phyloP scores from a whole-genome alignment of 1,140 invertebrate species.

The Muscidifurax raptorellus region DNA sequence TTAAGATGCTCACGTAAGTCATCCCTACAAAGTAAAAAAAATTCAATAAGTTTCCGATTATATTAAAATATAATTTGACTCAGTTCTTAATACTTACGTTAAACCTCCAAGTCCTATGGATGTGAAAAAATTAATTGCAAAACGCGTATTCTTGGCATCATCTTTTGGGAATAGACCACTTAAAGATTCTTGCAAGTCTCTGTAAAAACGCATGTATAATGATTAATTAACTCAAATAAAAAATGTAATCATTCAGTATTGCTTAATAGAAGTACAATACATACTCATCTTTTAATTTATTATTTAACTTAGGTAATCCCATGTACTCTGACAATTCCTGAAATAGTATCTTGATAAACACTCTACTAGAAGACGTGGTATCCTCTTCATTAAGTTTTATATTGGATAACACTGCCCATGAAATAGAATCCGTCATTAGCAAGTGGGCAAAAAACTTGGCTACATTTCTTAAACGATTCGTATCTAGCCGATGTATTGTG shows the following conservation, averaged over 20 bases:
- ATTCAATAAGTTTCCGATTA: slow-evolving; percentile 6
- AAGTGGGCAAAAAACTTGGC: slow-evolving; percentile 99
- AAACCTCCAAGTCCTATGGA: slow-evolving; percentile 97
- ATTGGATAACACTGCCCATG: slow-evolving; percentile 91
- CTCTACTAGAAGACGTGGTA: slow-evolving; percentile 96
- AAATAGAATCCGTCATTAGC: slow-evolving; percentile 96
- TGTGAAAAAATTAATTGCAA: slow-evolving; percentile 99
- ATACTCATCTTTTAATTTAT: slow-evolving; percentile 90
- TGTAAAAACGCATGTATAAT: slow-evolving; percentile 71
- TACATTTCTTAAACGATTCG: slow-evolving; percentile 97
- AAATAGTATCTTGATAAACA: slow-evolving; percentile 99
- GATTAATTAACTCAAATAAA: slow-evolving; percentile 40
- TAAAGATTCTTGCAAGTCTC: slow-evolving; percentile 90
- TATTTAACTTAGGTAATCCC: slow-evolving; percentile 94
- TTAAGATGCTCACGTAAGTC: slow-evolving; percentile 94
- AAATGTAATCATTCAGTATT: slow-evolving; percentile 63
- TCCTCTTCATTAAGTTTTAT: slow-evolving; percentile 97
- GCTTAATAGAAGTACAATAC: slow-evolving; percentile 71
- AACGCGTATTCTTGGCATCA: slow-evolving; percentile 96
- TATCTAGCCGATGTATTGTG: slow-evolving; percentile 95
- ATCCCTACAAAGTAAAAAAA: slow-evolving; percentile 77
- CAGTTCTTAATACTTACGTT: slow-evolving; percentile 79
- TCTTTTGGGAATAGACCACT: slow-evolving; percentile 96
- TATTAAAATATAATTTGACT: slow-evolving; percentile 24
- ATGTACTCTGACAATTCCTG: slow-evolving; percentile 98